Conservation (phyloP, 1,140 invertebrate genomes). For the Saxidomus purpurata region DNA sequence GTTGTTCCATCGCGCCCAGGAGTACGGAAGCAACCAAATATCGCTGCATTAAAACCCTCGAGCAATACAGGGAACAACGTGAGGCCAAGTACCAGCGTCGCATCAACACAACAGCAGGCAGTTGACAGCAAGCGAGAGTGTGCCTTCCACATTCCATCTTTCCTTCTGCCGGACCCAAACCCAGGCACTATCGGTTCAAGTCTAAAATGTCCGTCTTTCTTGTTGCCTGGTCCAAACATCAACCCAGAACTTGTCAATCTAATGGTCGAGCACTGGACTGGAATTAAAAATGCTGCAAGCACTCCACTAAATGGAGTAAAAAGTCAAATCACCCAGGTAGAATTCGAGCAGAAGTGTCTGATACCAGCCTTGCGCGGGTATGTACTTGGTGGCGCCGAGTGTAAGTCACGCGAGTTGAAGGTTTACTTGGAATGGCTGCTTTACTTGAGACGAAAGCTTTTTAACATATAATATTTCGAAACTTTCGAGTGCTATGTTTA, state of each 20-base stretch:
- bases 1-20: background rate
- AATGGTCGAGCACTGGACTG: constrained; percentile 39
- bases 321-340: constrained; percentile 48
- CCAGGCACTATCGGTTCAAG: background rate
- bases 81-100: background rate
- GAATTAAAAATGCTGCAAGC: background rate
- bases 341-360: constrained; percentile 53
- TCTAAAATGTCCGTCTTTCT: constrained; percentile 30
- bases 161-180: constrained; percentile 37
- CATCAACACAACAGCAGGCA: background rate
- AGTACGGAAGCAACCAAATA: background rate
- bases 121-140: background rate
- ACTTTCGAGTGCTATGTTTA: background rate
- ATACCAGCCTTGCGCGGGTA: constrained; percentile 41
- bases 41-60: too few species aligned
- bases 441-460: constrained; percentile 34
- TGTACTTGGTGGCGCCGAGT: constrained; percentile 23
- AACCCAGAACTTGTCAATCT: constrained; percentile 5
- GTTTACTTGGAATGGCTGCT: constrained; percentile 59
- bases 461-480: constrained; percentile 39
- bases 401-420: constrained; percentile 30
- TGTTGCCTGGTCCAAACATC: constrained; percentile 19
- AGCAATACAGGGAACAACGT: background rate
- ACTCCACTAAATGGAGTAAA: background rate
- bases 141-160: constrained; percentile 32